A percentile compares a stretch with the other conserved stretches of the same genome.
These are phyloP conservation scores for Brachionichthys hirsutus DNA, from an alignment of 2,113 vertebrate species.

Conservation along the genomic window DNA sequence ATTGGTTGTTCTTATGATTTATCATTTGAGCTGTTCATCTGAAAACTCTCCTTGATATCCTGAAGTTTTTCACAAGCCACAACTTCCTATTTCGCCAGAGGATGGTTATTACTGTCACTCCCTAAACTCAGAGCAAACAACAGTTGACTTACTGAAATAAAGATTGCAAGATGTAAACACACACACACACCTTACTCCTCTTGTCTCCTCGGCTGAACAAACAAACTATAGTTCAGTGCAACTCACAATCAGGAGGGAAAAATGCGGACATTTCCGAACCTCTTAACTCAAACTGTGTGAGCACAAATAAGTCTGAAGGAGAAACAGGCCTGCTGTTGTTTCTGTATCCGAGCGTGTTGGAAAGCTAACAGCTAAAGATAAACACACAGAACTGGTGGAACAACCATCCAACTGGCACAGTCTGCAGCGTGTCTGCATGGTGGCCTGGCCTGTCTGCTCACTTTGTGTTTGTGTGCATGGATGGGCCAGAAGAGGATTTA, in stretches of 20 bases:
- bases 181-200: too few relatives aligned
- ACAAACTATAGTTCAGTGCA: background rate
- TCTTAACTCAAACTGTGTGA: constrained; percentile 46
- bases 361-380: constrained; percentile 42
- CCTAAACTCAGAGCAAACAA: too few relatives aligned
- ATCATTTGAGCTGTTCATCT: too few relatives aligned
- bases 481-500: background rate
- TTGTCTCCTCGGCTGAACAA: background rate
- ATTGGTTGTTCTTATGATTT: too few relatives aligned
- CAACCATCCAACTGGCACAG: constrained; percentile 25
- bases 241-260: constrained; percentile 19
- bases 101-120: too few relatives aligned
- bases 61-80: too few relatives aligned
- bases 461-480: background rate
- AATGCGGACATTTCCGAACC: constrained; percentile 26
- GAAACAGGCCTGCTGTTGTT: constrained; percentile 50
- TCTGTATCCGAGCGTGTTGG: constrained; percentile 21
- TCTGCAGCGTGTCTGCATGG: constrained; percentile 21
- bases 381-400: constrained; percentile 37
- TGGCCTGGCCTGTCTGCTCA: background rate
- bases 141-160: too few relatives aligned
- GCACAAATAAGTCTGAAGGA: constrained; percentile 29
- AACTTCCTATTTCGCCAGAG: too few relatives aligned
- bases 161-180: too few relatives aligned
- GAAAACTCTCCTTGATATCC: background rate